These are phyloP conservation scores for Drosophila neoperkinsi DNA, from an alignment of 2,888 invertebrate species.

Conservation along the genomic window DNA sequence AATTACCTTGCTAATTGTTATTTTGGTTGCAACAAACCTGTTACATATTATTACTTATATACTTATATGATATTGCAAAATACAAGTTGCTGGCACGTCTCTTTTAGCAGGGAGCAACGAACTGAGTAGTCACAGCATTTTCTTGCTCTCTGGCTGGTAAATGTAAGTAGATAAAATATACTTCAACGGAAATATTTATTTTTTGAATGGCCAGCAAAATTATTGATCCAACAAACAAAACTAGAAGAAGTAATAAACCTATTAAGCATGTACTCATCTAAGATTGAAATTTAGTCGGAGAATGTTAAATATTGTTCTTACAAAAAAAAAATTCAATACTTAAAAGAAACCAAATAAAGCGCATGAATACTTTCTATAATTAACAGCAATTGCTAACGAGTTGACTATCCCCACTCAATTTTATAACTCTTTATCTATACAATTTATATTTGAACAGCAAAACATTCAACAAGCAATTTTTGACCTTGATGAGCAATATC, in stretches of 20 bases:
- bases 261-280: neutral
- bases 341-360: conserved; percentile 2
- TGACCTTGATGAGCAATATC: conserved; percentile 42
- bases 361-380: conserved; percentile 11
- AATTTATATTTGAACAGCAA: conserved; percentile 44
- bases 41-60: conserved; percentile 29
- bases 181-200: conserved; percentile 20
- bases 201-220: conserved; percentile 33
- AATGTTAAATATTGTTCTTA: neutral
- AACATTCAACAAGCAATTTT: conserved; percentile 22
- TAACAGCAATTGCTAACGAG: conserved; percentile 9
- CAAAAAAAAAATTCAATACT: neutral
- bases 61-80: conserved; percentile 28
- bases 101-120: conserved; percentile 47
- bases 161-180: conserved; percentile 24
- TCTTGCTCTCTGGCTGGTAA: conserved; percentile 26
- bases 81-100: conserved; percentile 34
- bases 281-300: neutral
- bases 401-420: conserved; percentile 7
- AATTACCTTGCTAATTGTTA: conserved; percentile 37
- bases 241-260: neutral
- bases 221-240: conserved; percentile 54
- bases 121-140: conserved; percentile 35
- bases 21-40: conserved; percentile 50
- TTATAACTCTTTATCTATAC: conserved; percentile 13